Evolutionary conservation across 1,140 invertebrate species (phyloP).

Genomic region (Ceratitis capitata): DNA sequence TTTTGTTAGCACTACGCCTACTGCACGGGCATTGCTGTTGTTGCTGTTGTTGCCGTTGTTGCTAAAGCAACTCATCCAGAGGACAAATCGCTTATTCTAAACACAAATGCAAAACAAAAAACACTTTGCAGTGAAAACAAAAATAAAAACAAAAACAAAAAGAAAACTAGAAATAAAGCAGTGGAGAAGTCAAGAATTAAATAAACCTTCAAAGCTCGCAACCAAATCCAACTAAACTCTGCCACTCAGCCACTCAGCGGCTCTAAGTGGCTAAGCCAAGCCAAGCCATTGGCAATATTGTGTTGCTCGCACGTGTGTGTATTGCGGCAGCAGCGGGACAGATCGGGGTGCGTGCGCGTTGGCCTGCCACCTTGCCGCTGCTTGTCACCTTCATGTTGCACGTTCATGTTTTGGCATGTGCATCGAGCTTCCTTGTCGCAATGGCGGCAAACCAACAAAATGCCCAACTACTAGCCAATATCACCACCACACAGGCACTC

Average conservation of each 20-base stretch:
- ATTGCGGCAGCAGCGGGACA: not conserved
- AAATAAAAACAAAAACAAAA: not conserved
- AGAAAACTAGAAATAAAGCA: too few relatives aligned
- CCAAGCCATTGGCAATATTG: not conserved
- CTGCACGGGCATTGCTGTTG: not conserved
- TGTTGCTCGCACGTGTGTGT: not conserved
- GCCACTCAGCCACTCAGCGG: not conserved
- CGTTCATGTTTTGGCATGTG: conserved; percentile 34
- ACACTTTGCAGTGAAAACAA: not conserved
- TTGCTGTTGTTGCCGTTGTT: not conserved
- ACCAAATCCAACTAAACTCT: conserved; percentile 3
- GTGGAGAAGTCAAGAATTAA: not conserved
- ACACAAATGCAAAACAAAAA: not conserved
- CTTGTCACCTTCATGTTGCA: conserved; percentile 30
- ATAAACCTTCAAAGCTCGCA: not conserved
- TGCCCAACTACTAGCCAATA: not conserved
- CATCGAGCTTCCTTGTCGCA: conserved; percentile 20
- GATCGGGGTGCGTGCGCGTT: not conserved
- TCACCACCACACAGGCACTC: too few relatives aligned
- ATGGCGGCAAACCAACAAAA: conserved; percentile 9
- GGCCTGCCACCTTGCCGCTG: not conserved
- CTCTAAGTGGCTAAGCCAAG: not conserved
- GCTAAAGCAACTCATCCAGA: conserved; percentile 17
- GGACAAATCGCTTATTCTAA: conserved; percentile 28
- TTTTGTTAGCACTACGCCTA: conserved; percentile 14